Conservation (phyloP, 2,797 vertebrate genomes). For the Pseudomugil gertrudae region DNA sequence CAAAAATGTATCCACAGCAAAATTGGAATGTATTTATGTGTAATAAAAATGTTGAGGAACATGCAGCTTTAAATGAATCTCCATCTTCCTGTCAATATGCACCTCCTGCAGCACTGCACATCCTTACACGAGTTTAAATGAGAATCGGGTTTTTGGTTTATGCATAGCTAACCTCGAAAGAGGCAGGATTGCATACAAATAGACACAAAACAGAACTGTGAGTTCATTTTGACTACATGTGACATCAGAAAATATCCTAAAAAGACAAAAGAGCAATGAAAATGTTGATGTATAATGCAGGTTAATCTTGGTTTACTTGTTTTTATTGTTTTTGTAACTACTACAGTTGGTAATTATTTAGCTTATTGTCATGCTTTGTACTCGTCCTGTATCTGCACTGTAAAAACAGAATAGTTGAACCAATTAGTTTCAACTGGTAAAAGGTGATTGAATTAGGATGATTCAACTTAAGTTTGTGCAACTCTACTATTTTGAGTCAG, state of each 20-base stretch:
- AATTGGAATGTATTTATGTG: conserved; percentile 28
- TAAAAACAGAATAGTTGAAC: neutral
- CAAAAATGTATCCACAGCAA: conserved; percentile 11
- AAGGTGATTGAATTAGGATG: neutral
- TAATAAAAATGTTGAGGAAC: conserved; percentile 17
- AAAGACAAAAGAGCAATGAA: neutral
- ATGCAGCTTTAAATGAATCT: conserved; percentile 32
- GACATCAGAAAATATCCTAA: conserved; percentile 16
- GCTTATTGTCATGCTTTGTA: neutral
- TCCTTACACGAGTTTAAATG: conserved; percentile 25
- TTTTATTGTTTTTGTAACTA: neutral
- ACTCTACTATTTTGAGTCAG: too few species aligned
- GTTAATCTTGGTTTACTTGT: neutral
- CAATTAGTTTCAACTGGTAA: neutral
- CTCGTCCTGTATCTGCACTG: neutral
- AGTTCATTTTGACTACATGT: conserved; percentile 13
- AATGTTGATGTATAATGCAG: neutral
- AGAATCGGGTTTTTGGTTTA: neutral
- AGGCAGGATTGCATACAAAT: neutral
- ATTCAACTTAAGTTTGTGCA: too few species aligned
- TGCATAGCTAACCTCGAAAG: conserved; percentile 9
- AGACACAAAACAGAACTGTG: neutral
- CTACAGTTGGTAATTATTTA: neutral
- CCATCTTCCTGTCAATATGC: conserved; percentile 35
- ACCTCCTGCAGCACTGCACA: conserved; percentile 16